Base-by-base conservation (phyloP, 2,113 vertebrate species). In the human region DNA sequence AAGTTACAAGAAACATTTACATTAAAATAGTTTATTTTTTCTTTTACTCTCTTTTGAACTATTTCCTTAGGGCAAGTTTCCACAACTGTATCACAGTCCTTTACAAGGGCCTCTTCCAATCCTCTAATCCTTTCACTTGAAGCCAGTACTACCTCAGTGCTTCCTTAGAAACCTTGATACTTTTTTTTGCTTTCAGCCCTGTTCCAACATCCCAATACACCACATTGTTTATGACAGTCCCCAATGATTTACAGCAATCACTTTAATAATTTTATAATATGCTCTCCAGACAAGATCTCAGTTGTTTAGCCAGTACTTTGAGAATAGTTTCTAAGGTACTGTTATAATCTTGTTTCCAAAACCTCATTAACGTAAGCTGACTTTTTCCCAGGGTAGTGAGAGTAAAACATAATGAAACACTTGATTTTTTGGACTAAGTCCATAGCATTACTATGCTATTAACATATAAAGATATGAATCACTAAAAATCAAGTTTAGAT, bases 401-500 rank as follows among this genome's bases (percentile, higher is more conserved):
- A 89, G 16, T 75, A 61, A 96, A 95, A 45, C 81, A 89, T 81
- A 92, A 50, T 57, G n/a, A 97, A 96, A 96, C 32, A 78, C 14
- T 84, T 97, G 30, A 94, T 93, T 92, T 96, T 81, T 35, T 95
- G 86, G 45, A 90, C n/a, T 95, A 86, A 93, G 90, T 88, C 70
- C 84, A 84, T 10, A 80, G 72, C 59, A 84, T 40, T 73, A 76
- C 30, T 78, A 59, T 93, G 45, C n/a, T 87, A 89, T 95, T 97
- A 93, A 76, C 38, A 87, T 96, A 76, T 61, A 93, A 97, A 97
- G 52, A 64, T 79, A 80, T 32, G 25, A 96, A 91, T 89, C 89
- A 66, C 92, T 94, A 82, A 70, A 66, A 98, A 79, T 97, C 61
- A 87, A 94, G 52, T 93, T 98, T 91, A 96, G 38, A 90, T 82